Evolutionary conservation across 1,140 invertebrate genomes (phyloP).

Genomic region (Trypoxylus dichotomus): DNA sequence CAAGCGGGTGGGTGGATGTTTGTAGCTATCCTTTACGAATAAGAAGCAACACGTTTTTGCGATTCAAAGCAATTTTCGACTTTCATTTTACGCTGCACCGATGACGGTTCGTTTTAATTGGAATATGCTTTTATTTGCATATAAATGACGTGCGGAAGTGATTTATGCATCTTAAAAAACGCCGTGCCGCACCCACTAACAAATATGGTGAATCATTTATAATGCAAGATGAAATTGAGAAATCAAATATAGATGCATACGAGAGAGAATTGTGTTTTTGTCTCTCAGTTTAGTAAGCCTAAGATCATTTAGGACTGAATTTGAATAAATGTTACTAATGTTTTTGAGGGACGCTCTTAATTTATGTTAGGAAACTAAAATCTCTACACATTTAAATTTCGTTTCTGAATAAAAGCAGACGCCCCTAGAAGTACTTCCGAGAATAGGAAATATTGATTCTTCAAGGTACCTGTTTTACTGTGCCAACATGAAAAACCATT

Average conservation of each 20-base stretch:
- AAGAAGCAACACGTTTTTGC: background rate
- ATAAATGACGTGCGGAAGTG: background rate
- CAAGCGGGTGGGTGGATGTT: background rate
- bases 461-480: no score
- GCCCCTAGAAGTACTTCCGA: no score
- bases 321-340: no score
- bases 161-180: background rate
- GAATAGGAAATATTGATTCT: no score
- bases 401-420: no score
- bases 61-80: background rate
- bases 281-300: no score
- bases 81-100: background rate
- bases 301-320: no score
- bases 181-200: background rate
- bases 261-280: background rate
- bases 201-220: background rate
- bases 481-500: no score
- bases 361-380: no score
- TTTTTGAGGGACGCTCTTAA: no score
- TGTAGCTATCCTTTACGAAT: background rate
- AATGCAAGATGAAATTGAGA: background rate
- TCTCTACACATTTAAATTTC: no score
- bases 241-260: background rate
- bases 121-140: background rate
- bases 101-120: background rate